These are phyloP conservation scores for Troglohyphantes excavatus DNA, from an alignment of 2,888 invertebrate genomes.

Conservation along the genomic window DNA sequence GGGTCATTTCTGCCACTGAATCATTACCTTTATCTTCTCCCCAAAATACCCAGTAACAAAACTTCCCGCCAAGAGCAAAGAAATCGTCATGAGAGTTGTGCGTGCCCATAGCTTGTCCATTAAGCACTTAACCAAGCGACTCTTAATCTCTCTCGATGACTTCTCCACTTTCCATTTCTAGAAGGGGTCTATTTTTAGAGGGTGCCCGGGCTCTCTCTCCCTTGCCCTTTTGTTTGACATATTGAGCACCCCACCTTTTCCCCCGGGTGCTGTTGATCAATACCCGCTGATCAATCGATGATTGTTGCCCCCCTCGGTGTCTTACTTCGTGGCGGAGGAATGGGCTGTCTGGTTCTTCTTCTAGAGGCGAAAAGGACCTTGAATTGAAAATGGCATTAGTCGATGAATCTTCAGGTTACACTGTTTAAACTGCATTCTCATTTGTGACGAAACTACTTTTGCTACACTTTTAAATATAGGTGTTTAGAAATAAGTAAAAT, in stretches of 20 bases:
- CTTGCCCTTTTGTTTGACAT: conserved; percentile 4
- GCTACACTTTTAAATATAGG: too few relatives aligned
- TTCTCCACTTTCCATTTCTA: conserved; percentile 8
- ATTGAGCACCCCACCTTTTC: conserved; percentile 5
- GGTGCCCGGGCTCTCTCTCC: background rate
- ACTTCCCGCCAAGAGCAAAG: background rate
- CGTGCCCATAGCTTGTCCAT: conserved; percentile 6
- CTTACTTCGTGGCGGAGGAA: background rate
- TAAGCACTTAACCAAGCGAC: conserved; percentile 35
- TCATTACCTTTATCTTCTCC: too few relatives aligned
- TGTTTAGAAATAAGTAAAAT: too few relatives aligned
- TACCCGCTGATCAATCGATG: conserved; percentile 13
- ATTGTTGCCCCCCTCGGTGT: background rate
- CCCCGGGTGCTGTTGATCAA: background rate
- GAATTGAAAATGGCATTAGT: too few relatives aligned
- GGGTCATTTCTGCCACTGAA: too few relatives aligned
- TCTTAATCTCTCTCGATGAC: background rate
- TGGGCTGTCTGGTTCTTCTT: too few relatives aligned
- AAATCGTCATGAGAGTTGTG: conserved; percentile 1
- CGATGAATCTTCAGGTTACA: too few relatives aligned
- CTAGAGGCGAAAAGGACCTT: too few relatives aligned
- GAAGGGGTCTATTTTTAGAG: conserved; percentile 2
- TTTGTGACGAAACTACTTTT: too few relatives aligned
- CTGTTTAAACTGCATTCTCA: too few relatives aligned
- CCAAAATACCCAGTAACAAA: background rate